Evolutionary conservation across 2,113 vertebrate genomes (phyloP), one percentile per base, ranked within the genome.

Genomic region (Ornithorhynchus anatinus): DNA sequence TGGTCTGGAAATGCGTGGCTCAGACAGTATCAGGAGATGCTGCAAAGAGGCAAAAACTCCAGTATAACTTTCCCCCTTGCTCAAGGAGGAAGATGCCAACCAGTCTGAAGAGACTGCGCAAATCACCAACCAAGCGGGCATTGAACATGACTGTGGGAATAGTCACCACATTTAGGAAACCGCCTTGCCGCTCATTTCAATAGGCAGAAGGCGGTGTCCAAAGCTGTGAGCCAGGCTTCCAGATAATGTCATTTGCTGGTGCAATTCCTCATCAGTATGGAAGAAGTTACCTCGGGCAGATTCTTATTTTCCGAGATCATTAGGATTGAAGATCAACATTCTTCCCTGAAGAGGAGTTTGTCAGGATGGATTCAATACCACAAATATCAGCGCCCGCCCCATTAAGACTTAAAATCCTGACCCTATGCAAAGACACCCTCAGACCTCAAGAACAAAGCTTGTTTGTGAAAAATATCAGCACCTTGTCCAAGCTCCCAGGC

Each of bases 111-210:
- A n/a, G n/a, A n/a, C n/a, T n/a, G n/a, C n/a, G n/a, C n/a, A 17
- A 22, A 36, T 37, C 31, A 19, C 29, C n/a, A 5, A 8, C 7
- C 15, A 11, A 35, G 23, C 20, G n/a, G n/a, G n/a, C n/a, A 38
- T 71, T 32, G 33, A 10, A 17, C 25, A 58, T 25, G 23, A 16
- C 7, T 32, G 2, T 15, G 22, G 48, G 45, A 48, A 23, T 13
- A 16, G 12, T 25, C 13, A 43, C 31, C 1, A 2, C 10, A 29
- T 39, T 35, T 7, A 16, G 20, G 14, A 37, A 31, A 33, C n/a
- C 10, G 10, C 0, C 0, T 20, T 47, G 39, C 22, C 23, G 17
- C 0, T 1, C 48, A 32, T 9, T 39, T 10, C 35, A 32, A 22
- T 7, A 20, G 17, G 12, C 9, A 25, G n/a, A 5, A 22, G 23